Conservation (phyloP, 2,113 vertebrate genomes). For the Paradisaea rubra region DNA sequence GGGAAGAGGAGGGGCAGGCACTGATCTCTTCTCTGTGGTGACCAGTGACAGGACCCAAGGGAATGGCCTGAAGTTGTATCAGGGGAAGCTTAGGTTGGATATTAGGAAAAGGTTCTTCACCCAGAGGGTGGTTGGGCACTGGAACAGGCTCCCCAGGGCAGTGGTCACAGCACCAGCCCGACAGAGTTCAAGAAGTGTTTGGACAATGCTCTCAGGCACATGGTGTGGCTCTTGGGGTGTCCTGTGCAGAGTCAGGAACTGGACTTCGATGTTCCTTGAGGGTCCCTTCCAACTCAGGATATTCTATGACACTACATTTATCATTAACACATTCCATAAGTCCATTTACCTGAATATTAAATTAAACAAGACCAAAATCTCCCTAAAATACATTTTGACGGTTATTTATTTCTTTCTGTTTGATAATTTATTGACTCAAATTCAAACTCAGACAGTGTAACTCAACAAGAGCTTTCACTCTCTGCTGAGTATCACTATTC, state of each 20-base stretch:
- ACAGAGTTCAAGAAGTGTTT: neutral
- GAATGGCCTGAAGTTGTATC: neutral
- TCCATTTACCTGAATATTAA: neutral
- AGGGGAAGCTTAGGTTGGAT: neutral
- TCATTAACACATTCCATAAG: neutral
- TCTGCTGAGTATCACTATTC: neutral
- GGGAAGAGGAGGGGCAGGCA: neutral
- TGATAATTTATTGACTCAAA: neutral
- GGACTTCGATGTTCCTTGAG: neutral
- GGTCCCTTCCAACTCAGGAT: neutral
- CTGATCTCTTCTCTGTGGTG: neutral
- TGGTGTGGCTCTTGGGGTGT: no score
- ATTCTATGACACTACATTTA: neutral
- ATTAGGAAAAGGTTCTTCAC: neutral
- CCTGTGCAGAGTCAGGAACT: neutral
- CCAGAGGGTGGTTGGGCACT: neutral
- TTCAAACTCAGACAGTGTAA: neutral
- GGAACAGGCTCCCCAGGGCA: neutral
- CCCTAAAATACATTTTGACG: neutral
- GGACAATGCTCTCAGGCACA: neutral
- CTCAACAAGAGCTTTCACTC: neutral
- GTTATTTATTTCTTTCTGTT: neutral
- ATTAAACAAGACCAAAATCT: neutral
- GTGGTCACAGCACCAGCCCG: neutral
- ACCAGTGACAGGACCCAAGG: fast-evolving